phyloP scores from a whole-genome alignment of 2,888 invertebrate species.

The Eremobia ochroleuca region DNA sequence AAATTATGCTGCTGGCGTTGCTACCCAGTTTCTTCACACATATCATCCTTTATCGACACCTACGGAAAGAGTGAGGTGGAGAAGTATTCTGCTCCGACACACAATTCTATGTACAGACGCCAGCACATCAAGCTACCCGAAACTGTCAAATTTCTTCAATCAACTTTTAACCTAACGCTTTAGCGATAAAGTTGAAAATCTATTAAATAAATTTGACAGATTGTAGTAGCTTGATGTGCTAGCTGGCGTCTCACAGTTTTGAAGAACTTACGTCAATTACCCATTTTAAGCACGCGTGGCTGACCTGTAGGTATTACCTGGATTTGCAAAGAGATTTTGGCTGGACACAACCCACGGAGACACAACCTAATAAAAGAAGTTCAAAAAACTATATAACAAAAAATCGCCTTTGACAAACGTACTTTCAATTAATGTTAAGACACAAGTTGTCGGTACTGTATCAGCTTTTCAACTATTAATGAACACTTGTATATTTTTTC shows the following conservation, averaged over 20 bases:
- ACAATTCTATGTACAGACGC: not conserved
- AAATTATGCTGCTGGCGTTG: not conserved
- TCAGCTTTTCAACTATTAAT: constrained; percentile 31
- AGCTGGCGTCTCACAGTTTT: too few relatives aligned
- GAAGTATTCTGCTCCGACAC: not conserved
- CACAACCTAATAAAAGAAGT: constrained; percentile 5
- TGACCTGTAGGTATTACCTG: constrained; percentile 5
- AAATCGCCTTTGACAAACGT: constrained; percentile 41
- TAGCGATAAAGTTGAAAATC: too few relatives aligned
- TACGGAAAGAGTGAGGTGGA: not conserved
- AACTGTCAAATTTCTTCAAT: too few relatives aligned
- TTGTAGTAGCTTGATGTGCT: too few relatives aligned
- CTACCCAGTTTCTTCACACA: too few relatives aligned
- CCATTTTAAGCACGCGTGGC: constrained; percentile 39
- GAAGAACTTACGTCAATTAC: constrained; percentile 52
- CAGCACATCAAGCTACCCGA: too few relatives aligned
- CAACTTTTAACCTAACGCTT: too few relatives aligned
- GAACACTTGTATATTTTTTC: not conserved
- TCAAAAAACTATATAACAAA: not conserved
- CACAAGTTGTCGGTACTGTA: constrained; percentile 18
- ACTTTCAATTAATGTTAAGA: constrained; percentile 18
- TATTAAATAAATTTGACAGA: too few relatives aligned
- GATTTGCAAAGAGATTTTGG: not conserved
- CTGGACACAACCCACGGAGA: constrained; percentile 9
- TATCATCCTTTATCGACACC: not conserved